Conservation (phyloP, 2,888 invertebrate genomes). For the Epicampocera succincta region DNA sequence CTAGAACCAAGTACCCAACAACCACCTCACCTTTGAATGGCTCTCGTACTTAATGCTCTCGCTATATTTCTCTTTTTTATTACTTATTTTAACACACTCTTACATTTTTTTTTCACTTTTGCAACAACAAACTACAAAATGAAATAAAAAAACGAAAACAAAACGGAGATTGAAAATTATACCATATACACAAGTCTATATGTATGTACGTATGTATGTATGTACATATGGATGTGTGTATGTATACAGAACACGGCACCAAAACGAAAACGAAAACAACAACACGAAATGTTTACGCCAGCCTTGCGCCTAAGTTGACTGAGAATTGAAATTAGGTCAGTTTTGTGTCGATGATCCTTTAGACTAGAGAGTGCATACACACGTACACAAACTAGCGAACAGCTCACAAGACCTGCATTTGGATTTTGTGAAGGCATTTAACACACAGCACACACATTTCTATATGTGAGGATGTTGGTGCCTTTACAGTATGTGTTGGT, state of each 20-base stretch:
- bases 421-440: slow-evolving; percentile 41
- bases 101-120: slow-evolving; percentile 12
- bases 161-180: slow-evolving; percentile 27
- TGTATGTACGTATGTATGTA: no score
- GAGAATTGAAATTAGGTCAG: slow-evolving; percentile 81
- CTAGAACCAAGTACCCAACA: slow-evolving; percentile 30
- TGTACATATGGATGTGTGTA: not conserved
- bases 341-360: slow-evolving; percentile 82
- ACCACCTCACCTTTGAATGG: slow-evolving; percentile 37
- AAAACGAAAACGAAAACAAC: slow-evolving; percentile 32
- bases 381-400: slow-evolving; percentile 23
- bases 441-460: slow-evolving; percentile 35
- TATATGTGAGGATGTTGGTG: slow-evolving; percentile 71
- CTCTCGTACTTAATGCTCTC: slow-evolving; percentile 24
- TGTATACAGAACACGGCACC: not conserved
- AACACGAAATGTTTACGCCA: slow-evolving; percentile 58
- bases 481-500: not conserved
- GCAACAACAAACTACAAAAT: slow-evolving; percentile 45
- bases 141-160: slow-evolving; percentile 25
- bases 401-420: slow-evolving; percentile 38
- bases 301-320: slow-evolving; percentile 77
- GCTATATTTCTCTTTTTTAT: slow-evolving; percentile 22
- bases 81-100: slow-evolving; percentile 21
- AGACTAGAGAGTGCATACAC: slow-evolving; percentile 70
- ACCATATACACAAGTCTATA: not conserved